Percentiles rank a stretch among this genome's conserved stretches.
Evolutionary conservation across 2,797 vertebrate genomes (phyloP).

Genomic region (Knipowitschia caucasica): DNA sequence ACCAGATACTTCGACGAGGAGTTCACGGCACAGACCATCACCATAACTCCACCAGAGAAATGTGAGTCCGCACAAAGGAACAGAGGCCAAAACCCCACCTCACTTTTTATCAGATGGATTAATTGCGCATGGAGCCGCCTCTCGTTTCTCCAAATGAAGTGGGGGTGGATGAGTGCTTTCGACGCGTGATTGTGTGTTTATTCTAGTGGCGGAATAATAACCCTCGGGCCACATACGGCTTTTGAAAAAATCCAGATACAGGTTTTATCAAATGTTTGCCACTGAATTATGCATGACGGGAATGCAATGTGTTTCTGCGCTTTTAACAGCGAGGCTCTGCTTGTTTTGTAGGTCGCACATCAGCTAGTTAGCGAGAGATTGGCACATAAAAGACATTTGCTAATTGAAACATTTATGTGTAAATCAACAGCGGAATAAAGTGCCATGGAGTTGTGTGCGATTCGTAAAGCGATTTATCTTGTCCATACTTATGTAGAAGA

Average conservation of each 20-base stretch:
- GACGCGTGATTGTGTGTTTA: slow-evolving; percentile 37
- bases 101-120: neutral
- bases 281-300: slow-evolving; percentile 58
- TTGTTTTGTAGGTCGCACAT: slow-evolving; percentile 46
- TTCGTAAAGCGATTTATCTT: neutral
- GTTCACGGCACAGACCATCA: slow-evolving; percentile 98
- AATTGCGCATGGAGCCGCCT: neutral
- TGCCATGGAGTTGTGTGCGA: neutral
- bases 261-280: slow-evolving; percentile 35
- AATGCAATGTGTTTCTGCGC: slow-evolving; percentile 31
- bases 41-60: slow-evolving; percentile 98
- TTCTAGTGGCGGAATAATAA: slow-evolving; percentile 27
- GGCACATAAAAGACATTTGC: slow-evolving; percentile 36
- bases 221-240: slow-evolving; percentile 41
- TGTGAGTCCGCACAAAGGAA: slow-evolving; percentile 78
- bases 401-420: slow-evolving; percentile 38
- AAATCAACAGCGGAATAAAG: slow-evolving; percentile 1
- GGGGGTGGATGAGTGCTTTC: slow-evolving; percentile 20
- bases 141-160: slow-evolving; percentile 15
- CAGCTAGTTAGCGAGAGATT: slow-evolving; percentile 33
- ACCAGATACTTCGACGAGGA: slow-evolving; percentile 99
- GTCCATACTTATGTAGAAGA: no score
- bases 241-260: slow-evolving; percentile 35
- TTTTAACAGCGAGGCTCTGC: slow-evolving; percentile 39
- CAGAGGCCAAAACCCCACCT: neutral